These are phyloP conservation scores for Motacilla tschutschensis DNA, from an alignment of 2,113 vertebrate genomes.

Conservation along the genomic window DNA sequence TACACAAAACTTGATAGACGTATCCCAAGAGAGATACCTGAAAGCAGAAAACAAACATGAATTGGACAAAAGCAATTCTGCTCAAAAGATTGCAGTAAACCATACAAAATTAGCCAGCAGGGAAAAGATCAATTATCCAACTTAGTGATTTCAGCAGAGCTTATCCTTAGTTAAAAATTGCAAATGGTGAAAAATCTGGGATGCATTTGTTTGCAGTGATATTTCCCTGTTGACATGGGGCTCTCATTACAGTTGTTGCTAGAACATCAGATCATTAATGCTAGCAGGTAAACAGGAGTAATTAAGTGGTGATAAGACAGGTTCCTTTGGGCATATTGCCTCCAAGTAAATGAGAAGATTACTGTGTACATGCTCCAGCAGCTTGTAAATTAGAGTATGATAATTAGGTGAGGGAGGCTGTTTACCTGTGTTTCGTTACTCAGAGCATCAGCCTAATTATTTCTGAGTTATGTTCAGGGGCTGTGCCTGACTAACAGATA, in stretches of 20 bases:
- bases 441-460: background rate
- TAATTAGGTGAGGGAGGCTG: conserved; percentile 36
- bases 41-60: conserved; percentile 5
- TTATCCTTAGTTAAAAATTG: conserved; percentile 38
- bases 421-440: conserved; percentile 12
- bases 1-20: background rate
- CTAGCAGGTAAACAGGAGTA: conserved; percentile 39
- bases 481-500: background rate
- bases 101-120: conserved; percentile 25
- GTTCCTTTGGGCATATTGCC: conserved; percentile 46
- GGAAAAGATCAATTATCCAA: conserved; percentile 28
- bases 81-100: background rate
- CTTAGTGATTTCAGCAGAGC: background rate
- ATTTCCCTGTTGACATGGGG: background rate
- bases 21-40: background rate
- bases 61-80: background rate
- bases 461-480: background rate
- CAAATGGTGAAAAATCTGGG: background rate
- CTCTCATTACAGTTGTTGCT: conserved; percentile 17
- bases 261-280: conserved; percentile 47
- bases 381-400: conserved; percentile 43
- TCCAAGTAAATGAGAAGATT: conserved; percentile 44
- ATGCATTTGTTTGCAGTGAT: conserved; percentile 16
- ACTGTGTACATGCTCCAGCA: conserved; percentile 5
- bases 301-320: conserved; percentile 59